phyloP scores from a whole-genome alignment of 1,140 invertebrate genomes.

The Pseudoatta argentina region DNA sequence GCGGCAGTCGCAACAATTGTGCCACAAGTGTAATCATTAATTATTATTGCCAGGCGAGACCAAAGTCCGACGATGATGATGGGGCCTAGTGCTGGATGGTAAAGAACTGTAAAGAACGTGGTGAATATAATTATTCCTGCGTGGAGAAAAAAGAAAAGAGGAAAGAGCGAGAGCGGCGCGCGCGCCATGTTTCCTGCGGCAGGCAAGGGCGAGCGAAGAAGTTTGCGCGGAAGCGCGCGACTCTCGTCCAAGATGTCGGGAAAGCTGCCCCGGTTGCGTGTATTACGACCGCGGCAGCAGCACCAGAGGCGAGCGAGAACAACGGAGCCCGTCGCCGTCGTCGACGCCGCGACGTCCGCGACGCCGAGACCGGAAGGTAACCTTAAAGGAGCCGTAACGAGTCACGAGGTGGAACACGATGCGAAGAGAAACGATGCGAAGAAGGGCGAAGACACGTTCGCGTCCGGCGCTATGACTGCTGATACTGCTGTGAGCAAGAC shows the following conservation, averaged over 20 bases:
- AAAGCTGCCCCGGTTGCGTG: conserved; percentile 76
- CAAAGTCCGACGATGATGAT: neutral
- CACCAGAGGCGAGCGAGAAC: conserved; percentile 31
- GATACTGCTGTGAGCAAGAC: conserved; percentile 14
- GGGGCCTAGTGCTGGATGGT: neutral
- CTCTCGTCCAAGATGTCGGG: conserved; percentile 73
- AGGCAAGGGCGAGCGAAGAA: conserved; percentile 51
- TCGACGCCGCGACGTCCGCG: neutral
- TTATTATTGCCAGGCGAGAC: neutral
- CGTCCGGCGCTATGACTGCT: too few species aligned
- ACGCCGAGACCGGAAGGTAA: conserved; percentile 60
- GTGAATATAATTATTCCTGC: conserved; percentile 32
- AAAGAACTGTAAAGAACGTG: conserved; percentile 9
- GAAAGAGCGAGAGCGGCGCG: neutral
- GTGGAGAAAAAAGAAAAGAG: neutral
- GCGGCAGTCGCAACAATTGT: neutral
- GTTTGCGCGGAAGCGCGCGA: conserved; percentile 57
- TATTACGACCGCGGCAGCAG: conserved; percentile 77
- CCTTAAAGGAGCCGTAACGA: conserved; percentile 62
- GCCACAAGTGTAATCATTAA: conserved; percentile 7
- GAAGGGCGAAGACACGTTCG: conserved; percentile 45
- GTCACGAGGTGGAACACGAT: conserved; percentile 27
- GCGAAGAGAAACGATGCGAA: conserved; percentile 33
- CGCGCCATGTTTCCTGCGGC: conserved; percentile 52
- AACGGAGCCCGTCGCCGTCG: neutral